A percentile compares a stretch with the other conserved stretches of the same genome.
Conservation (phyloP, 2,113 vertebrate species). For the Thamnaconus septentrionalis region DNA sequence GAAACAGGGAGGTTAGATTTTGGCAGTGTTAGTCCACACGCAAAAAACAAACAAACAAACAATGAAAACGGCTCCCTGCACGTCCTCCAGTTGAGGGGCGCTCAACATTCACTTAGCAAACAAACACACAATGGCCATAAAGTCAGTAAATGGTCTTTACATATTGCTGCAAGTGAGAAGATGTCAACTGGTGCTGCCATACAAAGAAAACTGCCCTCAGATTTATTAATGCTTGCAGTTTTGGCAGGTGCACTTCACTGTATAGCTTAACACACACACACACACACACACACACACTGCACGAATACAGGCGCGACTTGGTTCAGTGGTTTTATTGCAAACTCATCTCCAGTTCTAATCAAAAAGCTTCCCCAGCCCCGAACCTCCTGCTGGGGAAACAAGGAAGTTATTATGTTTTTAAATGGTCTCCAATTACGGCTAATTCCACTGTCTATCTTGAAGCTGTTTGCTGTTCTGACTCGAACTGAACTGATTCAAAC, state of each 20-base stretch:
- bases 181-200: no score
- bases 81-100: no score
- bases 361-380: conserved; percentile 54
- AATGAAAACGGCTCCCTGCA: no score
- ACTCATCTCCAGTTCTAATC: conserved; percentile 71
- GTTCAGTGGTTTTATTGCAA: conserved; percentile 67
- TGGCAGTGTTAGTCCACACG: no score
- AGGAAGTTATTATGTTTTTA: conserved; percentile 73
- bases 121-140: no score
- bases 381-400: conserved; percentile 62
- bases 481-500: conserved; percentile 38
- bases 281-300: conserved; percentile 5
- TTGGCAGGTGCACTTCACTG: conserved; percentile 42
- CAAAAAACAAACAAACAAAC: no score
- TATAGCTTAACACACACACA: background rate
- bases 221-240: no score
- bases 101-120: no score
- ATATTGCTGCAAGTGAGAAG: no score
- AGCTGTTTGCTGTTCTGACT: conserved; percentile 66
- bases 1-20: no score
- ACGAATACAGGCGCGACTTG: conserved; percentile 39
- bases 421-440: conserved; percentile 72
- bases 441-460: conserved; percentile 67
- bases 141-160: no score
- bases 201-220: no score